Percentiles rank a stretch among this genome's conserved stretches.
These are phyloP conservation scores for Pseudachorutes palmiensis DNA, from an alignment of 1,140 invertebrate species.

Conservation along the genomic window DNA sequence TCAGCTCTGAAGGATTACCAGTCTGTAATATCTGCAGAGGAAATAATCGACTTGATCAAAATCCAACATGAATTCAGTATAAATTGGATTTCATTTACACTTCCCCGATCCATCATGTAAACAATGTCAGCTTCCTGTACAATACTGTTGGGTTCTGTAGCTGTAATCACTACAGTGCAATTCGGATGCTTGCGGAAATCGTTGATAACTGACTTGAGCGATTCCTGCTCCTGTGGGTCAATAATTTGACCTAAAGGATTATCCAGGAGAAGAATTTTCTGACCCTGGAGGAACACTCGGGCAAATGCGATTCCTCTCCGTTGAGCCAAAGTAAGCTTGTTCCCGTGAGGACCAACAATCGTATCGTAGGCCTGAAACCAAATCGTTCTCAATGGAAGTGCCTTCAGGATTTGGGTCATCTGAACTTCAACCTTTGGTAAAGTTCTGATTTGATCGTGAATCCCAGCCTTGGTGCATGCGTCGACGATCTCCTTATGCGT, in stretches of 20 bases:
- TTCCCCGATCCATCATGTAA: conserved; percentile 20
- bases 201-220: not conserved
- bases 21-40: not conserved
- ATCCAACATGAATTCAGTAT: too few species aligned
- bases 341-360: not conserved
- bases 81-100: not conserved
- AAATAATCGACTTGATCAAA: too few species aligned
- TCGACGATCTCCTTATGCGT: conserved; percentile 46
- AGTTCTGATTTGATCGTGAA: conserved; percentile 58
- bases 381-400: too few species aligned
- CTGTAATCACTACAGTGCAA: conserved; percentile 17
- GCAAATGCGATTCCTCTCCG: conserved; percentile 18
- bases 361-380: conserved; percentile 21
- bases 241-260: not conserved
- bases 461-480: conserved; percentile 61
- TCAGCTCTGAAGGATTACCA: not conserved
- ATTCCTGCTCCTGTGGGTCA: not conserved
- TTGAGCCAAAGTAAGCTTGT: conserved; percentile 4
- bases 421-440: conserved; percentile 59
- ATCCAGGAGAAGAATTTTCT: conserved; percentile 19
- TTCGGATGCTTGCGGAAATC: too few species aligned
- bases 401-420: too few species aligned
- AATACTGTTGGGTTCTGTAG: not conserved
- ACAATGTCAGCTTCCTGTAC: conserved; percentile 18
- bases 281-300: conserved; percentile 9